Percentiles rank a stretch among this genome's conserved stretches.
phyloP scores from a whole-genome alignment of 2,797 vertebrate species.

The Tapirus indicus region DNA sequence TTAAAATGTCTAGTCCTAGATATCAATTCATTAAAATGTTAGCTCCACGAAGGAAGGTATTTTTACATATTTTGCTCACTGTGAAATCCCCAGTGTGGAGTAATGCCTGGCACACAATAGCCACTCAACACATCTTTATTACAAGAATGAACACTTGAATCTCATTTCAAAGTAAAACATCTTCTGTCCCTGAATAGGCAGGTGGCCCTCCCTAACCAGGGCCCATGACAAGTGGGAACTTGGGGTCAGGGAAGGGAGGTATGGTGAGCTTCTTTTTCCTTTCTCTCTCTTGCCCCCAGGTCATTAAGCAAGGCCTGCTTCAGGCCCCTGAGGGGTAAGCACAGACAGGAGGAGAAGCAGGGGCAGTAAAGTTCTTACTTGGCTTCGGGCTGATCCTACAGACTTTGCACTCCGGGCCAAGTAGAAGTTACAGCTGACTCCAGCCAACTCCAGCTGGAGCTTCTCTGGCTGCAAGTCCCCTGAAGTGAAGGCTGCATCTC shows the following conservation, averaged over 20 bases:
- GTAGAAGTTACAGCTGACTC: not conserved
- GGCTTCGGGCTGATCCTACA: not conserved
- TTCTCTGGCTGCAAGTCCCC: not conserved
- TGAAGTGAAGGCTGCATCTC: not conserved
- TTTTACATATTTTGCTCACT: not conserved
- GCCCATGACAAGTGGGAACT: not conserved
- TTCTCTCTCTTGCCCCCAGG: not conserved
- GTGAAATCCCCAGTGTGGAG: not conserved
- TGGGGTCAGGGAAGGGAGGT: not conserved
- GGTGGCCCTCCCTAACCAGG: not conserved
- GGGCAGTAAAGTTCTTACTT: not conserved
- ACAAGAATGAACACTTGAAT: not conserved
- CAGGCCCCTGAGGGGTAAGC: not conserved
- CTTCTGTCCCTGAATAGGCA: not conserved
- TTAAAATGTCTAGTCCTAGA: slow-evolving; percentile 2
- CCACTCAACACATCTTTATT: not conserved
- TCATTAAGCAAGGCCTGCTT: not conserved
- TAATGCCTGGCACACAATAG: not conserved
- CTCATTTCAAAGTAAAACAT: not conserved
- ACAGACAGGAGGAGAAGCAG: not conserved
- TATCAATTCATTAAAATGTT: not conserved
- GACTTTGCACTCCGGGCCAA: not conserved
- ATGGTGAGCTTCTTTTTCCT: not conserved
- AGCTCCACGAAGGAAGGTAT: not conserved
- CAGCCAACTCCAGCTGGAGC: not conserved